Percentiles rank a stretch among this genome's conserved stretches.
phyloP scores from a whole-genome alignment of 2,797 vertebrate genomes.

The Botia kubotai region DNA sequence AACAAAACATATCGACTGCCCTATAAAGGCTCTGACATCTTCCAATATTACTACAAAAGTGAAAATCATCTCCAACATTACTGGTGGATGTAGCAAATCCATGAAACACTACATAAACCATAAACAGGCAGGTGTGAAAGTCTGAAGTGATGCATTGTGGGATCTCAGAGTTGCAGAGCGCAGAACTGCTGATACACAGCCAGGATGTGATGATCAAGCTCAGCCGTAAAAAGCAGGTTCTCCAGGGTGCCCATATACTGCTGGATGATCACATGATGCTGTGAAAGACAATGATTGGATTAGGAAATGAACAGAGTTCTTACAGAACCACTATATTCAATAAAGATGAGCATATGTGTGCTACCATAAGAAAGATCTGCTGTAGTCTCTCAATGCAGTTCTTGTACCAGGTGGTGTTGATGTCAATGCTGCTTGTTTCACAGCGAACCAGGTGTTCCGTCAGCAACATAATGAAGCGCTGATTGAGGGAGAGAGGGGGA shows the following conservation, averaged over 20 bases:
- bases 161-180: constrained; percentile 88
- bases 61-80: constrained; percentile 30
- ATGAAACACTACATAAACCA: constrained; percentile 64
- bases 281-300: constrained; percentile 44
- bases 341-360: background rate
- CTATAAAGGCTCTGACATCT: constrained; percentile 10
- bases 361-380: constrained; percentile 96
- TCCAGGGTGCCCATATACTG: constrained; percentile 99
- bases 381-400: constrained; percentile 95
- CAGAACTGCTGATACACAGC: constrained; percentile 99
- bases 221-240: constrained; percentile 97
- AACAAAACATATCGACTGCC: constrained; percentile 36
- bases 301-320: background rate
- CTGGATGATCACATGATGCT: constrained; percentile 98
- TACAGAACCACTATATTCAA: background rate
- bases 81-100: constrained; percentile 45
- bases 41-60: constrained; percentile 42
- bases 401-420: constrained; percentile 95
- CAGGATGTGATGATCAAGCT: constrained; percentile 96
- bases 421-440: constrained; percentile 90
- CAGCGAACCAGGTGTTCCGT: constrained; percentile 97
- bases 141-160: constrained; percentile 40
- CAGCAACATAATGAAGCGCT: constrained; percentile 99
- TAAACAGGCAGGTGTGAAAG: constrained; percentile 63
- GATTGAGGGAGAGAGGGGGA: background rate